phyloP scores from a whole-genome alignment of 2,888 invertebrate genomes.

The Isotomurus palustris region DNA sequence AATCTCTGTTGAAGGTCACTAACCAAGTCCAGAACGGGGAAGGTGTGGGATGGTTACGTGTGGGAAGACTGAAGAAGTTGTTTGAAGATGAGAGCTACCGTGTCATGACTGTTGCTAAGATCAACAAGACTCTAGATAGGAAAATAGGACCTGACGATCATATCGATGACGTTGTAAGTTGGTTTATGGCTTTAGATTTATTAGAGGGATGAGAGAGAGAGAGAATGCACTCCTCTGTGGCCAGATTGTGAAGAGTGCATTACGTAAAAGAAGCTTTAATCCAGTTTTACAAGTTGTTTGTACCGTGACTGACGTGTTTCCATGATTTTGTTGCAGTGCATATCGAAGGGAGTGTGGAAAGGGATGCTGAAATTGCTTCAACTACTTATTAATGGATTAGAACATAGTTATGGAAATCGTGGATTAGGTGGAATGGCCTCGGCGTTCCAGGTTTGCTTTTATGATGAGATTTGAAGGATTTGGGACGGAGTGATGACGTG shows the following conservation, averaged over 20 bases:
- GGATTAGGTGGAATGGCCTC: constrained; percentile 97
- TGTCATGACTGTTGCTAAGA: constrained; percentile 87
- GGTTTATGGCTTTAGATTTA: background rate
- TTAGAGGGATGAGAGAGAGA: background rate
- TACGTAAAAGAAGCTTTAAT: no score
- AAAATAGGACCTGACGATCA: constrained; percentile 94
- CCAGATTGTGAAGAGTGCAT: no score
- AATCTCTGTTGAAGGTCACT: no score
- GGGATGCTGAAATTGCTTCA: constrained; percentile 90
- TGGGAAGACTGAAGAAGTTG: constrained; percentile 84
- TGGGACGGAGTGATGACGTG: background rate
- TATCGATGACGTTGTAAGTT: constrained; percentile 91
- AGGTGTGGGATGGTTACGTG: constrained; percentile 93
- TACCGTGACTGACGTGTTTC: no score
- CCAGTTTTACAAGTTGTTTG: no score
- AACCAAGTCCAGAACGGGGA: constrained; percentile 82
- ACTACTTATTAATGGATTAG: constrained; percentile 83
- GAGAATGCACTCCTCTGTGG: background rate
- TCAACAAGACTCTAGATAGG: constrained; percentile 87
- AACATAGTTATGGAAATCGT: constrained; percentile 85
- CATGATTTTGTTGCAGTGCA: constrained; percentile 58
- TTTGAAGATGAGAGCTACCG: constrained; percentile 99
- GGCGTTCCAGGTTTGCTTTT: constrained; percentile 60
- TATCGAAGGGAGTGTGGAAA: constrained; percentile 88
- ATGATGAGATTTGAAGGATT: background rate